Evolutionary conservation across 2,888 invertebrate genomes (phyloP).

Genomic region (Leptinotarsa rubiginosa): DNA sequence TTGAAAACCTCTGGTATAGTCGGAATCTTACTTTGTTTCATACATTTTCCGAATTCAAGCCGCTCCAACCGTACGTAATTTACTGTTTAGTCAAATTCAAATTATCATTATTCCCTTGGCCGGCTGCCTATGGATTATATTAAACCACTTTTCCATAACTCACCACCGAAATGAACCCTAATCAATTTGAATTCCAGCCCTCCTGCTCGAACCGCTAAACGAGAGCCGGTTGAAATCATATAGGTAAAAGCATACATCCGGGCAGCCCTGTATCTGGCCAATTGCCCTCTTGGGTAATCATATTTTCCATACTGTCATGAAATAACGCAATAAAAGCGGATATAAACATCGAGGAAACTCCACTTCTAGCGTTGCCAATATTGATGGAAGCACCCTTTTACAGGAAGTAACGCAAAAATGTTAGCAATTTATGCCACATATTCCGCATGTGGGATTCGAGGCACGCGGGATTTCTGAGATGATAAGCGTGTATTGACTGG

Average conservation of each 20-base stretch:
- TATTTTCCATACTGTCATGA: constrained; percentile 25
- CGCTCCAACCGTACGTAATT: too few species aligned
- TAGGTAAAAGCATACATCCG: constrained; percentile 18
- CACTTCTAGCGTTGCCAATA: constrained; percentile 2
- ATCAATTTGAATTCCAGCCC: constrained; percentile 7
- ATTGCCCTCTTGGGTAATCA: constrained; percentile 32
- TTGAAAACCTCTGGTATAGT: too few species aligned
- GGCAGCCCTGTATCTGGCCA: constrained; percentile 17
- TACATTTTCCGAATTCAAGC: too few species aligned
- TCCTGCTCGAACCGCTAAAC: neutral
- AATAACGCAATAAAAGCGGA: constrained; percentile 28
- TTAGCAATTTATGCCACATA: neutral
- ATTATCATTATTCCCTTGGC: neutral
- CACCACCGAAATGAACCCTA: constrained; percentile 1
- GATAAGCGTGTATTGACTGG: neutral
- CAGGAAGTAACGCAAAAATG: constrained; percentile 19
- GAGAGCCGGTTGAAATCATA: constrained; percentile 1
- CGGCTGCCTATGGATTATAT: neutral
- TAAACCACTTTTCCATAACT: constrained; percentile 7
- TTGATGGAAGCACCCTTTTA: constrained; percentile 12
- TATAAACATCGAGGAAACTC: constrained; percentile 18
- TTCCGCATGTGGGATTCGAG: neutral
- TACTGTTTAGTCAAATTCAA: too few species aligned
- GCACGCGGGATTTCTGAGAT: neutral
- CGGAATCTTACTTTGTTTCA: too few species aligned